Conservation (phyloP, 1,140 invertebrate genomes). For the Leptopilina clavipes region DNA sequence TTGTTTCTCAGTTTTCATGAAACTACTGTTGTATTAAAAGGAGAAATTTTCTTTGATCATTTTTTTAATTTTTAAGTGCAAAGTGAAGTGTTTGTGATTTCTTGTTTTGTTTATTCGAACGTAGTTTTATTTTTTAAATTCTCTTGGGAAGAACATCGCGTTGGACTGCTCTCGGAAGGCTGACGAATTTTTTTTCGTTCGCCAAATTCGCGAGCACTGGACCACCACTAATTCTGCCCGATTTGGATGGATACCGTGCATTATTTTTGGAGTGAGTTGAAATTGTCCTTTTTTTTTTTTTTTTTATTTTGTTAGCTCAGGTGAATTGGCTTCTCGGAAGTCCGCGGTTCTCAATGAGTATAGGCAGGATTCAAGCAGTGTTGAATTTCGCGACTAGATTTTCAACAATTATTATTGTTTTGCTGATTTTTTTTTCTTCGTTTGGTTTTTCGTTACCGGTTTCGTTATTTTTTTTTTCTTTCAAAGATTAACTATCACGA, state of each 20-base stretch:
- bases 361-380: constrained; percentile 12
- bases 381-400: constrained; percentile 19
- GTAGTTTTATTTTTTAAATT: background rate
- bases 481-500: too few relatives aligned
- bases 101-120: background rate
- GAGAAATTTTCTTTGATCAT: too few relatives aligned
- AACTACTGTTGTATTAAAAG: background rate
- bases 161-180: background rate
- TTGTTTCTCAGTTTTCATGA: too few relatives aligned
- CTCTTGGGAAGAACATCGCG: too few relatives aligned
- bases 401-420: background rate
- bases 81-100: background rate
- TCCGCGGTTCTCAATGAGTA: constrained; percentile 29
- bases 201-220: constrained; percentile 26
- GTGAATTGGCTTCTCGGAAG: constrained; percentile 33
- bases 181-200: constrained; percentile 26
- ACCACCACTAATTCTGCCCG: constrained; percentile 42
- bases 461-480: too few relatives aligned
- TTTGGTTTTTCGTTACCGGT: background rate
- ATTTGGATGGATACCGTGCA: constrained; percentile 75
- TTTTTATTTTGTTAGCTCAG: constrained; percentile 4
- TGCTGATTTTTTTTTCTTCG: background rate
- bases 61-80: background rate
- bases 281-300: constrained; percentile 10
- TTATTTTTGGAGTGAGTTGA: constrained; percentile 75